Evolutionary conservation across 2,888 invertebrate species (phyloP).

Genomic region (Phaonia tiefii): DNA sequence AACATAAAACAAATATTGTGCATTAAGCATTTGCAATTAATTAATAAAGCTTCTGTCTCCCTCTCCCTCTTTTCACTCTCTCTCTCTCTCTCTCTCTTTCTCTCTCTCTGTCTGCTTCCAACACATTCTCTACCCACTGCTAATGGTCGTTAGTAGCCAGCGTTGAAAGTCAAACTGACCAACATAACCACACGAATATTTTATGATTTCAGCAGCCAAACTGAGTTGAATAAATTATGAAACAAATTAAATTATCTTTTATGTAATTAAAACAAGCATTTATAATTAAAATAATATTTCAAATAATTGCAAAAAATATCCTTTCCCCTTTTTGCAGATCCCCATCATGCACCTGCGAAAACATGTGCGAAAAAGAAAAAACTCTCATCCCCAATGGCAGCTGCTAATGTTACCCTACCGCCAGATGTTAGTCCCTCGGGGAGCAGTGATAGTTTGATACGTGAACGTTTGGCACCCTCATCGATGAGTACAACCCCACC

Average conservation of each 20-base stretch:
- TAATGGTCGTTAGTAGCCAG: conserved; percentile 4
- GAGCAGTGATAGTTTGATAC: conserved; percentile 75
- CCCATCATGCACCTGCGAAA: conserved; percentile 70
- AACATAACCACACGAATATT: conserved; percentile 31
- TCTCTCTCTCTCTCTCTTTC: too few species aligned
- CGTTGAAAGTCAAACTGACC: conserved; percentile 14
- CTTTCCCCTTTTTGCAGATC: conserved; percentile 55
- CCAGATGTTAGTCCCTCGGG: conserved; percentile 75
- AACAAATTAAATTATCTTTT: conserved; percentile 39
- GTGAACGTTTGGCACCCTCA: conserved; percentile 71
- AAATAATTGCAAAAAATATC: conserved; percentile 5
- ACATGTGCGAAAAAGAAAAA: conserved; percentile 77
- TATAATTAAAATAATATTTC: conserved; percentile 29
- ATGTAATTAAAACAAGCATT: conserved; percentile 19
- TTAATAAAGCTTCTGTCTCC: conserved; percentile 37
- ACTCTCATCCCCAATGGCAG: conserved; percentile 60
- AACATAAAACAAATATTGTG: conserved; percentile 41
- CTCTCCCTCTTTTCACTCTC: too few species aligned
- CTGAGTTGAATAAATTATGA: conserved; percentile 39
- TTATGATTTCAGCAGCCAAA: background rate
- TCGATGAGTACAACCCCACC: conserved; percentile 65
- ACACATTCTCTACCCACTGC: too few species aligned
- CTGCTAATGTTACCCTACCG: conserved; percentile 64
- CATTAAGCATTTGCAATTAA: conserved; percentile 54
- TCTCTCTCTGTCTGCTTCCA: too few species aligned